These are phyloP conservation scores for Erithacus rubecula DNA, from an alignment of 2,797 vertebrate species.

Conservation along the genomic window DNA sequence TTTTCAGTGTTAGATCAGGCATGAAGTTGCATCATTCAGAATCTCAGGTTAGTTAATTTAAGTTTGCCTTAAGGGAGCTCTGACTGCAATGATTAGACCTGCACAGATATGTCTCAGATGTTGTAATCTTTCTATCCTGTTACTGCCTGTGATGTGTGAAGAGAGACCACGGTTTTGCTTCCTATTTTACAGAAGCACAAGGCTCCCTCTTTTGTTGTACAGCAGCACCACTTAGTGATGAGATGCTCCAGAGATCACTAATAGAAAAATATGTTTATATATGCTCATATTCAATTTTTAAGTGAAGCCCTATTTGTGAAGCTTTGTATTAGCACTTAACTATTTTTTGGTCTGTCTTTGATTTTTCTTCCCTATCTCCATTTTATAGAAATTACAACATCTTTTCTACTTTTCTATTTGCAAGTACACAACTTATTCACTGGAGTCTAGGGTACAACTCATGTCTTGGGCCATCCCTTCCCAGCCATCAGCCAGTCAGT, in stretches of 20 bases:
- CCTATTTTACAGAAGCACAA: not conserved
- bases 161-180: not conserved
- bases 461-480: not conserved
- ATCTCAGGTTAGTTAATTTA: not conserved
- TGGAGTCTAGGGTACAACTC: not conserved
- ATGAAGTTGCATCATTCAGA: not conserved
- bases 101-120: not conserved
- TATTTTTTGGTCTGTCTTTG: not conserved
- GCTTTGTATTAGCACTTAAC: not conserved
- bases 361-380: not conserved
- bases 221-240: constrained; percentile 53
- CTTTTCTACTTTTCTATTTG: not conserved
- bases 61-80: not conserved
- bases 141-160: not conserved
- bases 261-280: not conserved
- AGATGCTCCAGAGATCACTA: not conserved
- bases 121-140: not conserved
- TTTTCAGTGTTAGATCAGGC: not conserved
- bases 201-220: constrained; percentile 7
- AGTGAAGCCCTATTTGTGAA: not conserved
- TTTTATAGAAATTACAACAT: not conserved
- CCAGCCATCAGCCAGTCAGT: not conserved
- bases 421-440: not conserved
- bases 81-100: not conserved
- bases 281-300: not conserved